Base-by-base conservation (phyloP, 2,797 vertebrate genomes). In the Champsocephalus gunnari region DNA sequence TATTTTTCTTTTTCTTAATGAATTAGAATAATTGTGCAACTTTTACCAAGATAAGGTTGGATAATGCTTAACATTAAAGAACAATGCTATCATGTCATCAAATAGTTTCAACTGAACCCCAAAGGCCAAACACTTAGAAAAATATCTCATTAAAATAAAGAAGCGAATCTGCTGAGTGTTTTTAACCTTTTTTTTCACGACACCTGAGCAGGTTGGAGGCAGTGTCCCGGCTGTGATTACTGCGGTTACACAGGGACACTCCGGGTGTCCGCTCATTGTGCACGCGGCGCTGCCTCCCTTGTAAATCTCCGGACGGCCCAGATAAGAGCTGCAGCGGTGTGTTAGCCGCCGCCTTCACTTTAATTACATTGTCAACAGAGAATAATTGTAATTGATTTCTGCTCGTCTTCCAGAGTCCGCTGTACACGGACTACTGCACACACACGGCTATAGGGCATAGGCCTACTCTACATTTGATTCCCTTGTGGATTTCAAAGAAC, bases 301-400 rank as follows among this genome's bases (percentile, higher is more conserved):
- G 77, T 93, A 94, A 94, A 93, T 95, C 94, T 91, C 84, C 73
- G 80, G 80, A 89, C 81, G 88, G 83, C 91, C 87, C 90, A 66
- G 84, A 94, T 89, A 94, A 92, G 89, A 83, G 79, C 78, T 90
- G 78, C 1, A 48, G 85, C 77, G 88, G 45, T 84, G 85, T 85
- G 91, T 92, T 89, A 94, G 84, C 85, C 57, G 89, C 66, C 89
- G 92, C 93, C 94, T 81, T 70, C 74, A 86, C 74, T 95, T 96
- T 98, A 97, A 98, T 98, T 96, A 96, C 95, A 96, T 96, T 98
- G 97, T 97, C 97, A 97, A 95, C 95, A 94, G 94, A 96, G 97
- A 97, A 97, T 96, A 98, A 98, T 95, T 94, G 95, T 95, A 93
- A 97, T 96, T 96, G 97, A 98, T 97, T 95, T 96, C 93, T 93